Conservation (phyloP, 2,797 vertebrate genomes). For the Catamblyrhynchus diadema region DNA sequence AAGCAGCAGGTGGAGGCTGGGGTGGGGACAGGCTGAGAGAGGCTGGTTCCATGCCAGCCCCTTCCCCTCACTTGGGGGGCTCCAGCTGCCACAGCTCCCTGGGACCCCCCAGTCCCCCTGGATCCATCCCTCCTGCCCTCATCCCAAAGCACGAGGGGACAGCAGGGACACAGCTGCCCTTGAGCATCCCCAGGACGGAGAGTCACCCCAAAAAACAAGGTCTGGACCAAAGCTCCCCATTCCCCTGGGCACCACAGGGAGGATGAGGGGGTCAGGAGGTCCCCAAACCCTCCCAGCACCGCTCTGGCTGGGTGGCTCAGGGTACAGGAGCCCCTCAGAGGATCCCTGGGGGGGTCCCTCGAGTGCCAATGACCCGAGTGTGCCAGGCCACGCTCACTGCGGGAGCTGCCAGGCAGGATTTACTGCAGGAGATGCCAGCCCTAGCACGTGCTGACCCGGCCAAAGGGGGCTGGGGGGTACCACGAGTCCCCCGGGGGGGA, state of each 20-base stretch:
- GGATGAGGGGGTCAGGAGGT: neutral
- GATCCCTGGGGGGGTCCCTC: too few relatives aligned
- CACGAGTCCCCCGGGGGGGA: neutral
- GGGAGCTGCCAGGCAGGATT: neutral
- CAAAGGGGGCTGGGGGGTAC: neutral
- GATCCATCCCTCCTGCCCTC: neutral
- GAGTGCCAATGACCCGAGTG: neutral
- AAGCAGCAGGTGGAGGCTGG: neutral
- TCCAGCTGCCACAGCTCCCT: too few relatives aligned
- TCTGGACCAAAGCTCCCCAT: too few relatives aligned
- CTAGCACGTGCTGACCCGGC: neutral
- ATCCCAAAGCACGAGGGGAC: neutral
- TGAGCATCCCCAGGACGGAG: neutral
- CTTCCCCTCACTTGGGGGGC: neutral
- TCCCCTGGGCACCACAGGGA: neutral
- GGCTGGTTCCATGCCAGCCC: rapidly evolving
- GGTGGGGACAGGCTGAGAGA: neutral
- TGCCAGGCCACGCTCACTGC: neutral
- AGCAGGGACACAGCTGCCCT: neutral
- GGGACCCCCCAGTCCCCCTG: too few relatives aligned
- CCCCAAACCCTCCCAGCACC: neutral
- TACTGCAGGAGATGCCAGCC: neutral
- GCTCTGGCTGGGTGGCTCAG: neutral
- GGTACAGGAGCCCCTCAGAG: neutral
- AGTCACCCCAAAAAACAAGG: neutral